These are phyloP conservation scores for Trichonephila inaurata DNA, from an alignment of 1,140 invertebrate genomes.

Conservation along the genomic window DNA sequence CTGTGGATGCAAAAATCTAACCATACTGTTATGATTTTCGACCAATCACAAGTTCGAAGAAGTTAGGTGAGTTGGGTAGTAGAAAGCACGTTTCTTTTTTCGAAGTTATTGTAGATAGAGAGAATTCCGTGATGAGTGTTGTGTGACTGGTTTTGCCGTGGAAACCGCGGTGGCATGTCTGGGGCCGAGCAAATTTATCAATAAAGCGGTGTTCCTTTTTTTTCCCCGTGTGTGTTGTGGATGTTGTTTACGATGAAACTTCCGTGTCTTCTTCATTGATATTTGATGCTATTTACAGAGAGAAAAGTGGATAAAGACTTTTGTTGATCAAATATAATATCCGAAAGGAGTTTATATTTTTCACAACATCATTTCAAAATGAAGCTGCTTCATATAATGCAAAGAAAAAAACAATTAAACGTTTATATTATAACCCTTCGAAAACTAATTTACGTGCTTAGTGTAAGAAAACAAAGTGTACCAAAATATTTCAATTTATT, in stretches of 20 bases:
- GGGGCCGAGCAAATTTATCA: not conserved
- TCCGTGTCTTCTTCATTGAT: slow-evolving; percentile 1
- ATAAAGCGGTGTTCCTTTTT: not conserved
- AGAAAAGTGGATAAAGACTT: not conserved
- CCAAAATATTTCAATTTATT: too few relatives aligned
- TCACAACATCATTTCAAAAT: too few relatives aligned
- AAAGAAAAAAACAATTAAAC: too few relatives aligned
- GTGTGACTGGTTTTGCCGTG: too few relatives aligned
- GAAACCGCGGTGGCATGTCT: not conserved
- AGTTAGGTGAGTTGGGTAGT: not conserved
- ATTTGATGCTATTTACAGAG: not conserved
- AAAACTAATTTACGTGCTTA: too few relatives aligned
- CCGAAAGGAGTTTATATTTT: too few relatives aligned
- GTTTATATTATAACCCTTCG: too few relatives aligned
- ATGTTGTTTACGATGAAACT: not conserved
- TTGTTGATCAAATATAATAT: not conserved
- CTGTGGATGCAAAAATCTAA: not conserved
- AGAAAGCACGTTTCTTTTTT: not conserved
- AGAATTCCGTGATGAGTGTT: not conserved
- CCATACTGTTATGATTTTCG: not conserved
- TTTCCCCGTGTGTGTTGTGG: not conserved
- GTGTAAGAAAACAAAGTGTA: too few relatives aligned
- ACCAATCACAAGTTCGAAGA: not conserved
- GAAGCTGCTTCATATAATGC: too few relatives aligned
- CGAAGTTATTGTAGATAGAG: not conserved